Conservation (phyloP, 2,113 vertebrate species). For the Scalopus aquaticus region DNA sequence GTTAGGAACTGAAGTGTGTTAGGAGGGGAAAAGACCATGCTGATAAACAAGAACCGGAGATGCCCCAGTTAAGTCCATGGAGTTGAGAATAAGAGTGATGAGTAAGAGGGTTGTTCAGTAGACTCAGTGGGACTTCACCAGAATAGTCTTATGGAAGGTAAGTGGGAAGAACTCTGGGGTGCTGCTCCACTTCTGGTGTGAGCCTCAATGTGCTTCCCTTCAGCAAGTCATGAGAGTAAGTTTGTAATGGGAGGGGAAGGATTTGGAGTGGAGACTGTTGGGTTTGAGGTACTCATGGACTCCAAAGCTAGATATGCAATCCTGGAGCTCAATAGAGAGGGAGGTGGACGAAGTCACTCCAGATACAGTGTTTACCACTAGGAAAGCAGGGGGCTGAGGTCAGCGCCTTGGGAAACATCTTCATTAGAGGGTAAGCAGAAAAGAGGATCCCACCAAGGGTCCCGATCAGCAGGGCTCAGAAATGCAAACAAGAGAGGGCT, state of each 20-base stretch:
- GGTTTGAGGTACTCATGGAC: not conserved
- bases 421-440: not conserved
- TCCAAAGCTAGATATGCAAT: not conserved
- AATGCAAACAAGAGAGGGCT: not conserved
- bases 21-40: not conserved
- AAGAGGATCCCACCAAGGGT: not conserved
- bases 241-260: not conserved
- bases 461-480: not conserved
- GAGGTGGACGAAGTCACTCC: not conserved
- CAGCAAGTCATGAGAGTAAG: not conserved
- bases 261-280: not conserved
- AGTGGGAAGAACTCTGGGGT: not conserved
- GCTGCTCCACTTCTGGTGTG: accelerated
- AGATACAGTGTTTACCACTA: not conserved
- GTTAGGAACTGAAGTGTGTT: not conserved
- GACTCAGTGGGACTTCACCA: not conserved
- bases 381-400: not conserved
- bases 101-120: no score
- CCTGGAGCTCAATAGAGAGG: not conserved
- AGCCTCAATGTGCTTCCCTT: not conserved
- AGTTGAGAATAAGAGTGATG: not conserved
- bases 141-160: not conserved
- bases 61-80: not conserved
- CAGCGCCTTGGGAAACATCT: not conserved
- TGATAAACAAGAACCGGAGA: not conserved